Conservation (phyloP, 2,888 invertebrate species). For the Eristalis pertinax region DNA sequence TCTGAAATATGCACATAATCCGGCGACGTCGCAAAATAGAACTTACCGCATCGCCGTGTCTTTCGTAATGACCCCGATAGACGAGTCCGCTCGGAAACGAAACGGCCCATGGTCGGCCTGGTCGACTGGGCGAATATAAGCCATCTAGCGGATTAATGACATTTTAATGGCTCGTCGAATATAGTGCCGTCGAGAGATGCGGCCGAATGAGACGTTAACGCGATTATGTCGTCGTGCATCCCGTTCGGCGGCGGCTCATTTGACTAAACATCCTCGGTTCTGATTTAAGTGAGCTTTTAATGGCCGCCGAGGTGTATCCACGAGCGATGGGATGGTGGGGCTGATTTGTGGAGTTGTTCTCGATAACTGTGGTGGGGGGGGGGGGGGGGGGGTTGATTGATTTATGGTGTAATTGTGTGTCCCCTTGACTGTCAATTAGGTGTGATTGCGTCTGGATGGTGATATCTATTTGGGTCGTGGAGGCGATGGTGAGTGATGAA, state of each 20-base stretch:
- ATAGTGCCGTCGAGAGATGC: background rate
- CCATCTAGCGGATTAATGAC: conserved; percentile 2
- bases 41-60: background rate
- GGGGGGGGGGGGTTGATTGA: too few species aligned
- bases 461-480: too few species aligned
- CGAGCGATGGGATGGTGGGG: background rate
- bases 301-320: background rate
- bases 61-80: conserved; percentile 3
- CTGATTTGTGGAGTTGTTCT: background rate
- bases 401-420: too few species aligned
- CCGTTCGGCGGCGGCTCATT: conserved; percentile 11
- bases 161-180: conserved; percentile 6
- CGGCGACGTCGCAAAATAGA: background rate
- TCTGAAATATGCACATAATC: conserved; percentile 1
- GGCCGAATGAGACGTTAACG: conserved; percentile 9
- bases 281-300: conserved; percentile 22
- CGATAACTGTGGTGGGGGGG: background rate
- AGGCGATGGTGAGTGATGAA: too few species aligned
- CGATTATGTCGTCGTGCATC: conserved; percentile 2
- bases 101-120: background rate
- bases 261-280: conserved; percentile 19
- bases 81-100: too few species aligned
- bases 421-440: too few species aligned
- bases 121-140: background rate
- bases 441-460: too few species aligned